Evolutionary conservation across 2,888 invertebrate genomes (phyloP).

Genomic region (Alloplasta piceator): DNA sequence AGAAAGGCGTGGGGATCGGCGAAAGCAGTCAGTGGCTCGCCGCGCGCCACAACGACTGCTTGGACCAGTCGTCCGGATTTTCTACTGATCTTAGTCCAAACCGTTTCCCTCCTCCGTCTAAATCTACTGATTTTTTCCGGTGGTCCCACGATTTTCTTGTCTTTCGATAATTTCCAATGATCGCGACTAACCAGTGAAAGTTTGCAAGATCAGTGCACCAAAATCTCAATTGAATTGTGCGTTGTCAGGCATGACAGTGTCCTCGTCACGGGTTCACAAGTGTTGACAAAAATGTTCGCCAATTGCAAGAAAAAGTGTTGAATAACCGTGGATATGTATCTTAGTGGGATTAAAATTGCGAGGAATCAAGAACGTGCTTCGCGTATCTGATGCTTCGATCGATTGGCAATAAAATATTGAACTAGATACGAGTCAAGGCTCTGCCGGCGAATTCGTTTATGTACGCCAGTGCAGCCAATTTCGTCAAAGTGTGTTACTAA

Average conservation of each 20-base stretch:
- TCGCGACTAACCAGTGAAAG: not conserved
- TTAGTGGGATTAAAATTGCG: not conserved
- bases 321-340: constrained; percentile 6
- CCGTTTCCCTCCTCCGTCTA: not conserved
- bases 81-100: constrained; percentile 31
- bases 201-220: not conserved
- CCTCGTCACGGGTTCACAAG: constrained; percentile 1
- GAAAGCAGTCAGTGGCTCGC: constrained; percentile 81
- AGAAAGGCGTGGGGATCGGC: constrained; percentile 77
- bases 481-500: constrained; percentile 22
- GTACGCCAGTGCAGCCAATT: not conserved
- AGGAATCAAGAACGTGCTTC: not conserved
- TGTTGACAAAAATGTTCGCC: no score
- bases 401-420: constrained; percentile 3
- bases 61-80: constrained; percentile 52
- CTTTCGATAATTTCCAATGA: not conserved
- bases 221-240: not conserved
- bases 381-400: constrained; percentile 2
- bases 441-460: no score
- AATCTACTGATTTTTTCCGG: constrained; percentile 23
- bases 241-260: constrained; percentile 9
- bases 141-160: not conserved
- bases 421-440: not conserved
- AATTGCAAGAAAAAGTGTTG: not conserved
- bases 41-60: constrained; percentile 80